phyloP scores from a whole-genome alignment of 1,140 invertebrate species.

The Campoletis sonorensis region DNA sequence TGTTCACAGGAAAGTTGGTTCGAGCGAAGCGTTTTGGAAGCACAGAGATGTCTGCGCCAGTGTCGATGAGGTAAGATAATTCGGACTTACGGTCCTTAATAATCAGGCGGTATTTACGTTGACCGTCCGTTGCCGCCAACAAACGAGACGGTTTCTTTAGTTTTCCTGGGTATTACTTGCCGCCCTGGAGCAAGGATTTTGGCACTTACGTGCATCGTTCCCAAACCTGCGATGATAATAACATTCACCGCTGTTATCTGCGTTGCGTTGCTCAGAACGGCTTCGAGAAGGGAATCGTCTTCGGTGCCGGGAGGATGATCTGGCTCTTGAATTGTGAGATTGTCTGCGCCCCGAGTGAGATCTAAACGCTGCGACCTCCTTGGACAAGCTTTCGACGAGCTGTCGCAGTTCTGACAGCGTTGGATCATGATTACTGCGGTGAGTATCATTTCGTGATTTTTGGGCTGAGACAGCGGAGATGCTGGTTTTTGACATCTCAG shows the following conservation, averaged over 20 bases:
- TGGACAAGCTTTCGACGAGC: not conserved
- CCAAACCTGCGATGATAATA: slow-evolving; percentile 49
- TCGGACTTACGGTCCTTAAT: slow-evolving; percentile 30
- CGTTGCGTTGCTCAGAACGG: not conserved
- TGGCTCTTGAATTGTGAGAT: not conserved
- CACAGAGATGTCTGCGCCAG: slow-evolving; percentile 45
- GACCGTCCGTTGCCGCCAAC: slow-evolving; percentile 14
- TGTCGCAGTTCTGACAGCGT: not conserved
- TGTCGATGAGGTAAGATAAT: slow-evolving; percentile 41
- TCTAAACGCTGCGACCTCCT: not conserved
- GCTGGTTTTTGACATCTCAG: not conserved
- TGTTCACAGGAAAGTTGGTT: not conserved
- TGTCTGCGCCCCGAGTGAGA: not conserved
- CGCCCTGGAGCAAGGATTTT: not conserved
- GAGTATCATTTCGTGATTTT: no score
- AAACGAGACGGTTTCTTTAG: slow-evolving; percentile 18
- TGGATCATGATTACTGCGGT: slow-evolving; percentile 17
- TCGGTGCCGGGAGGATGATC: not conserved
- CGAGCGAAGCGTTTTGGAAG: not conserved
- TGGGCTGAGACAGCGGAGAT: no score
- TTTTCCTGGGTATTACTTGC: not conserved
- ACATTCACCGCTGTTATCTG: not conserved
- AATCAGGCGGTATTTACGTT: slow-evolving; percentile 29
- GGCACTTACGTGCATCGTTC: slow-evolving; percentile 50
- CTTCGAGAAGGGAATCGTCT: not conserved